Evolutionary conservation across 2,888 invertebrate genomes (phyloP).

Genomic region (Clivina fossor): DNA sequence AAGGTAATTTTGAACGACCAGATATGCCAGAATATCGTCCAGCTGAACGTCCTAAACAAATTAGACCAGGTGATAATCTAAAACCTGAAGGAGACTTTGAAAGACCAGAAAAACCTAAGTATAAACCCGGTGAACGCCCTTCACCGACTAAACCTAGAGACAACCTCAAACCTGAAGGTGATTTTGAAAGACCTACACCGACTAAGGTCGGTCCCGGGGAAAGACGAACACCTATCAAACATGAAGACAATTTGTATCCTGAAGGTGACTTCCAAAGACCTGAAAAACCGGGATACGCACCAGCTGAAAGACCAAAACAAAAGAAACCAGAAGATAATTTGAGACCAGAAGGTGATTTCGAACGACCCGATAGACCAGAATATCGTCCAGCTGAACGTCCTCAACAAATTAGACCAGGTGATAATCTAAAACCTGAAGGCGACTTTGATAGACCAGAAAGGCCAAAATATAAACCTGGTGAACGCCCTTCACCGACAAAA

Average conservation of each 20-base stretch:
- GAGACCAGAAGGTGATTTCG: slow-evolving; percentile 58
- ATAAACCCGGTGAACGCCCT: slow-evolving; percentile 52
- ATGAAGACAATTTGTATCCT: slow-evolving; percentile 45
- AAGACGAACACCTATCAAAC: slow-evolving; percentile 49
- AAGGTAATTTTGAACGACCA: slow-evolving; percentile 53
- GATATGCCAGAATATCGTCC: slow-evolving; percentile 48
- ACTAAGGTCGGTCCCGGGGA: slow-evolving; percentile 56
- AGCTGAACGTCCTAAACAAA: slow-evolving; percentile 52
- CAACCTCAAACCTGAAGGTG: slow-evolving; percentile 56
- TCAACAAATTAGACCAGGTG: slow-evolving; percentile 55
- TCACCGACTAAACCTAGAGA: slow-evolving; percentile 55
- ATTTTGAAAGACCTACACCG: slow-evolving; percentile 56
- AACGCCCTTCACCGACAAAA: slow-evolving; percentile 57
- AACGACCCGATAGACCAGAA: slow-evolving; percentile 46
- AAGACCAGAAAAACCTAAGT: slow-evolving; percentile 50
- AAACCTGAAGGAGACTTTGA: slow-evolving; percentile 52
- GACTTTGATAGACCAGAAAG: slow-evolving; percentile 51
- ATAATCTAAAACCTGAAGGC: slow-evolving; percentile 53
- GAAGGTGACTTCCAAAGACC: slow-evolving; percentile 56
- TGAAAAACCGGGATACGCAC: slow-evolving; percentile 51
- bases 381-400: slow-evolving; percentile 50
- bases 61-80: slow-evolving; percentile 56
- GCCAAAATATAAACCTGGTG: slow-evolving; percentile 57
- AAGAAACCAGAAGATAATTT: slow-evolving; percentile 55
- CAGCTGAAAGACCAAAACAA: slow-evolving; percentile 51